Evolutionary conservation across 2,113 vertebrate genomes (phyloP).

Genomic region (Pedetes capensis): DNA sequence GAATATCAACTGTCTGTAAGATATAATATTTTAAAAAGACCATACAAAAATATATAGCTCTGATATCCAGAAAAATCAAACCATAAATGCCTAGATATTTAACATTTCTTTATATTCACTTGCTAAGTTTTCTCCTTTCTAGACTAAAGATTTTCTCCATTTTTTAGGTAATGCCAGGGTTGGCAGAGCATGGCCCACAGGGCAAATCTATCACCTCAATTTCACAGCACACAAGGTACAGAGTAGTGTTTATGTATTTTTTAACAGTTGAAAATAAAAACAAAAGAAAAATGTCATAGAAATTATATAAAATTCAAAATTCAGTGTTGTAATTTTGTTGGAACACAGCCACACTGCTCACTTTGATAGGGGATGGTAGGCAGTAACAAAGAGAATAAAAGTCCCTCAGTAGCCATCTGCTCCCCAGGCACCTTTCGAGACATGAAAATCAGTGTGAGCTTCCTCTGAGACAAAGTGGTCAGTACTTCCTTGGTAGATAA

Average conservation of each 20-base stretch:
- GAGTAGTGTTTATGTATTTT: neutral
- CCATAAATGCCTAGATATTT: constrained; percentile 24
- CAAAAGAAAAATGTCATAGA: neutral
- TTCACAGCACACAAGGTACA: neutral
- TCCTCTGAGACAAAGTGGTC: too few species aligned
- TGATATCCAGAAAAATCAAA: constrained; percentile 32
- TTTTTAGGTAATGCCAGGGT: neutral
- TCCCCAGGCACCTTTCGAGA: too few species aligned
- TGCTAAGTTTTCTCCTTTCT: constrained; percentile 34
- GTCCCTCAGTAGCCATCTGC: too few species aligned
- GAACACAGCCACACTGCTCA: neutral
- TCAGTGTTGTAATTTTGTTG: neutral
- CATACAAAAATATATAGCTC: constrained; percentile 54
- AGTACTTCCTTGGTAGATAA: too few species aligned
- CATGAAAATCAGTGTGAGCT: too few species aligned
- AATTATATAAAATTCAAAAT: constrained; percentile 5
- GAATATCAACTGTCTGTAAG: constrained; percentile 98
- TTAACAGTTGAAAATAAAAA: neutral
- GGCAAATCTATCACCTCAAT: neutral
- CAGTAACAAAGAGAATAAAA: too few species aligned
- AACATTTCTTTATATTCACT: neutral
- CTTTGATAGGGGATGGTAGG: too few species aligned
- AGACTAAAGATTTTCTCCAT: constrained; percentile 3
- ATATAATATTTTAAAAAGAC: constrained; percentile 73
- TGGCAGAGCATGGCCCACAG: neutral